A percentile compares a stretch with the other conserved stretches of the same genome.
Evolutionary conservation across 2,113 vertebrate species (phyloP).

Genomic region (Garra rufa): DNA sequence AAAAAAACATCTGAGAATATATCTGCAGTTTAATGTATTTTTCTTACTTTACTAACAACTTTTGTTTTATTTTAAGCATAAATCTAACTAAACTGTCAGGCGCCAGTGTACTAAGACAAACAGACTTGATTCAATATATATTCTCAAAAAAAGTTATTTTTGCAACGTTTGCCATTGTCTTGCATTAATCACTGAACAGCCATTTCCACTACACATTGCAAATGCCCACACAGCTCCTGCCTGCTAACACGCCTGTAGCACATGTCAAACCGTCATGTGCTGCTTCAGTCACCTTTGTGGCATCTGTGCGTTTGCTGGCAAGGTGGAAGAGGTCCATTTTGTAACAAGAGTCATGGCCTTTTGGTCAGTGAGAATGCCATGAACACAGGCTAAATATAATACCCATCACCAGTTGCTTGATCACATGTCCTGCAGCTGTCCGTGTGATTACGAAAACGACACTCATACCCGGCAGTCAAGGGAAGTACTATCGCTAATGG

Average conservation of each 20-base stretch:
- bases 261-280: slow-evolving; percentile 13
- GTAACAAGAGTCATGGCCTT: slow-evolving; percentile 39
- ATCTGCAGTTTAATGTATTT: too few relatives aligned
- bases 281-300: slow-evolving; percentile 1
- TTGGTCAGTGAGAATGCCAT: slow-evolving; percentile 29
- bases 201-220: neutral
- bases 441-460: slow-evolving; percentile 19
- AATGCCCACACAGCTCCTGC: neutral
- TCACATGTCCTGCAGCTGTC: slow-evolving; percentile 60
- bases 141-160: neutral
- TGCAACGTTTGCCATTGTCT: neutral
- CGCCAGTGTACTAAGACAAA: neutral
- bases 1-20: too few relatives aligned
- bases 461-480: slow-evolving; percentile 24
- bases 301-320: neutral
- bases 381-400: slow-evolving; percentile 55
- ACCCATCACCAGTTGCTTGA: slow-evolving; percentile 36
- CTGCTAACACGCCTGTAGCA: neutral
- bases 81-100: neutral
- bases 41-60: neutral
- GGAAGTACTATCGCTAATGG: slow-evolving; percentile 34
- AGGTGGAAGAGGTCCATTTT: slow-evolving; percentile 2
- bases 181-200: neutral
- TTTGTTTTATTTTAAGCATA: neutral
- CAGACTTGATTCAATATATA: neutral